Percentiles rank a stretch among this genome's conserved stretches.
phyloP scores from a whole-genome alignment of 1,140 invertebrate genomes.

The Ditylenchus dipsaci region DNA sequence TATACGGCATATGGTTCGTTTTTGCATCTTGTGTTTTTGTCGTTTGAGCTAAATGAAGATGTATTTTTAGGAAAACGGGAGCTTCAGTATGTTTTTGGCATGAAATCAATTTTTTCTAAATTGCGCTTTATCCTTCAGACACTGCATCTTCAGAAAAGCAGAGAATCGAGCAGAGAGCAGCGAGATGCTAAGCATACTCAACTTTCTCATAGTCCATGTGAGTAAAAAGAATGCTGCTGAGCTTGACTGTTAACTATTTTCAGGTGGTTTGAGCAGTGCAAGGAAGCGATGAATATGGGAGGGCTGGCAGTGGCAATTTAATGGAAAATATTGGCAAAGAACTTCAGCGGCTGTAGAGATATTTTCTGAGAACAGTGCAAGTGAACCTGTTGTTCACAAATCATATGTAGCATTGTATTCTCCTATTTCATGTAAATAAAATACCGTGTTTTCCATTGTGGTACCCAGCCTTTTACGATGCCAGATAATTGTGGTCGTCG shows the following conservation, averaged over 20 bases:
- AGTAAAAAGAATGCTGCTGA: too few relatives aligned
- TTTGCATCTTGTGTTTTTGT: too few relatives aligned
- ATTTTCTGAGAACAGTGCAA: too few relatives aligned
- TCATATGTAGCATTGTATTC: too few relatives aligned
- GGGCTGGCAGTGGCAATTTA: slow-evolving; percentile 1
- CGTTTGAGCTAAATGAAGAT: too few relatives aligned
- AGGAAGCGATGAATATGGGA: not conserved
- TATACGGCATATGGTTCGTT: too few relatives aligned
- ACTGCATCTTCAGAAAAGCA: not conserved
- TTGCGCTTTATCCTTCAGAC: not conserved
- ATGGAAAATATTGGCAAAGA: not conserved
- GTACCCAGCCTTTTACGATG: too few relatives aligned
- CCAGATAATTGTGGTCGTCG: too few relatives aligned
- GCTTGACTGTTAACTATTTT: not conserved
- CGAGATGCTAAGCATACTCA: not conserved
- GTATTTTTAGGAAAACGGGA: slow-evolving; percentile 1
- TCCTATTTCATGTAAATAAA: too few relatives aligned
- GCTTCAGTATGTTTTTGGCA: not conserved
- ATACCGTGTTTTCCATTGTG: too few relatives aligned
- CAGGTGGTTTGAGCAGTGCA: not conserved
- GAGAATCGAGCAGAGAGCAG: not conserved
- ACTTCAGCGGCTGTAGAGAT: not conserved
- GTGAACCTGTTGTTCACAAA: too few relatives aligned
- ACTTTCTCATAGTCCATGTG: not conserved
- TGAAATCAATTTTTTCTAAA: too few relatives aligned